These are phyloP conservation scores for Globicephala melas DNA, from an alignment of 2,113 vertebrate genomes.

Conservation along the genomic window DNA sequence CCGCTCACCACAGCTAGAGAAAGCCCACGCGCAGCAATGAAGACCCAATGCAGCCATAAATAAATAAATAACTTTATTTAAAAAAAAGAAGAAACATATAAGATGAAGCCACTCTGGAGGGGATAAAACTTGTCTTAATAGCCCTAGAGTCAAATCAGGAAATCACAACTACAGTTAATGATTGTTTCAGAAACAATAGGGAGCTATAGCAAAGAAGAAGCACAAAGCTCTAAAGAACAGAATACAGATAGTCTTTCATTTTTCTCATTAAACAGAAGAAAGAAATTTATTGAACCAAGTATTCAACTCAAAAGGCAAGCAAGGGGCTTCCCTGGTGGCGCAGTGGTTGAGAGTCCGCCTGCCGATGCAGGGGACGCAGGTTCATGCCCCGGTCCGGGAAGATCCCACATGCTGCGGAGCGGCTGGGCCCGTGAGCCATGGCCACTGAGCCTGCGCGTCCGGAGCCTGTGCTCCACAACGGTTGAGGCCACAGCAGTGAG, in stretches of 20 bases:
- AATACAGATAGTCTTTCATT: constrained; percentile 28
- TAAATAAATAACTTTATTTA: too few species aligned
- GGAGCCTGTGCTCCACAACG: too few species aligned
- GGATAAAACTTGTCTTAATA: not conserved
- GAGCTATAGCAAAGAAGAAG: constrained; percentile 40
- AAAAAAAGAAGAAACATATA: constrained; percentile 8
- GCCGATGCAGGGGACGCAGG: too few species aligned
- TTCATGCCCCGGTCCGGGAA: too few species aligned
- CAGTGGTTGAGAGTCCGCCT: too few species aligned
- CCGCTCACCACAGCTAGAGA: too few species aligned
- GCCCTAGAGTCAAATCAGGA: constrained; percentile 27
- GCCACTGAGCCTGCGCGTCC: too few species aligned
- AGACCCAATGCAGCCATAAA: too few species aligned
- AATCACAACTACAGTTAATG: constrained; percentile 51
- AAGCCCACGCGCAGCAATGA: too few species aligned
- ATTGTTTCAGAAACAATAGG: constrained; percentile 52
- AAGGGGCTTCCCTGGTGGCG: not conserved
- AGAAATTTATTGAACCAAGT: constrained; percentile 44
- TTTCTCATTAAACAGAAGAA: constrained; percentile 58
- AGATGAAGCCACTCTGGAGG: constrained; percentile 25
- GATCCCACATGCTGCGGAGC: too few species aligned
- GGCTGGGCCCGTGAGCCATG: too few species aligned
- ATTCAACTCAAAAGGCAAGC: constrained; percentile 27
- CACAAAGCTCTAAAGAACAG: constrained; percentile 10
- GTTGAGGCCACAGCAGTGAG: too few species aligned